Conservation (phyloP, 2,797 vertebrate genomes). For the Dipus sagitta region DNA sequence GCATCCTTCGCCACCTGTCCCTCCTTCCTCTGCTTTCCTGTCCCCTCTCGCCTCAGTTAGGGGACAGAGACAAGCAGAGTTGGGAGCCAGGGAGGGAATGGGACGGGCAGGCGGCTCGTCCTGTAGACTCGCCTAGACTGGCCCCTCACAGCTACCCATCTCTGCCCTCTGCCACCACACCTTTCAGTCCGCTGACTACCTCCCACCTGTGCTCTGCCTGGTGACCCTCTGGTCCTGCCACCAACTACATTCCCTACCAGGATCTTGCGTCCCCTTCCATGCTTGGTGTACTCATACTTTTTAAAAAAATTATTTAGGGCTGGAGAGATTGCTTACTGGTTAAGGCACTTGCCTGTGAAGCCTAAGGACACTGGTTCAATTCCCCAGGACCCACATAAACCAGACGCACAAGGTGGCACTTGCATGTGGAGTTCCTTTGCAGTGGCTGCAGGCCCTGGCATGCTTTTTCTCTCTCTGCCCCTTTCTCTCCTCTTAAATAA, state of each 20-base stretch:
- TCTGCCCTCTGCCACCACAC: neutral
- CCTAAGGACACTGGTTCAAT: too few relatives aligned
- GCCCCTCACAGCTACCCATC: neutral
- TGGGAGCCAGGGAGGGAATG: neutral
- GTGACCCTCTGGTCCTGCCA: neutral
- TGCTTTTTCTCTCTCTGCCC: neutral
- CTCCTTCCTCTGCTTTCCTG: constrained; percentile 45
- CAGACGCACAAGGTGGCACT: too few relatives aligned
- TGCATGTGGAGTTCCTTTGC: too few relatives aligned
- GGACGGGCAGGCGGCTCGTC: neutral
- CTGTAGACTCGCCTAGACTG: neutral
- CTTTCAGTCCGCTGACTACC: neutral
- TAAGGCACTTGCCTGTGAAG: too few relatives aligned
- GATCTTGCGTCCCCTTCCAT: constrained; percentile 47
- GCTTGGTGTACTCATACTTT: neutral
- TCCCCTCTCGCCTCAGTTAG: neutral
- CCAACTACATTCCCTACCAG: constrained; percentile 23
- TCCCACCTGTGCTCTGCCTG: neutral
- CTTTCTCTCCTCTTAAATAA: constrained; percentile 19
- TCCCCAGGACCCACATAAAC: too few relatives aligned
- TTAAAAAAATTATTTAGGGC: neutral
- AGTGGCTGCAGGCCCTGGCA: too few relatives aligned
- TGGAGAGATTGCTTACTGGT: too few relatives aligned
- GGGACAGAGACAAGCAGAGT: neutral
- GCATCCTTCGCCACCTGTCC: neutral